Evolutionary conservation across 2,797 vertebrate genomes (phyloP), one percentile per base, ranked within the genome.

Genomic region (Diplodus puntazzo): DNA sequence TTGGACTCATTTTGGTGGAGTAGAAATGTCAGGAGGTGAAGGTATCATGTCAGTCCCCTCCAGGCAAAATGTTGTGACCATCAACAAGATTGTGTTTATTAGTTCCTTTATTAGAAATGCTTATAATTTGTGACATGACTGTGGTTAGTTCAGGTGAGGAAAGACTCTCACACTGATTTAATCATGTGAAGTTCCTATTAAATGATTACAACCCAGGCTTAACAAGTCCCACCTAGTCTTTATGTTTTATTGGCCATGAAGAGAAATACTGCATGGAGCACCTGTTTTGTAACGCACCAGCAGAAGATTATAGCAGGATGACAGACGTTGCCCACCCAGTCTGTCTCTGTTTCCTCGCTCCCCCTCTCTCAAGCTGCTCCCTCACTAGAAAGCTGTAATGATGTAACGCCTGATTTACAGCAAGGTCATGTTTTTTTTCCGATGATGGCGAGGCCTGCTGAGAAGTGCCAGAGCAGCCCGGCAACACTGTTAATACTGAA

Each of bases 381-480:
- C 46, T 21, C 30, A 65, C 50, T 16, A 12, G 4, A 57, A n/a
- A 59, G 70, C 45, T 55, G 45, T 52, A 53, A 75, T 86, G 87
- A 89, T 75, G 70, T 79, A 75, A 85, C 65, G 52, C n/a, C 68
- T 84, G 75, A 66, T 83, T 80, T 77, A 83, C 71, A 70, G 59
- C 25, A 8, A 68, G 71, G 63, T 74, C 45, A 2, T 81, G 70
- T 72, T 75, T 77, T 77, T 57, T 27, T 66, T 48, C 8, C 34
- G 2, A 30, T 10, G 67, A 74, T 48, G 58, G 61, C 1, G 3
- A 55, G 69, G 52, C 73, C 69, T 54, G 63, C 43, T 64, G 88
- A 85, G 77, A 59, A 60, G 74, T 48, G 58, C 62, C 80, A 68
- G 82, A 79, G 65, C 54, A 25, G 45, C 25, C 20, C 73, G 11